These are phyloP conservation scores for Oscheius sp. DNA, from an alignment of 1,140 invertebrate species.

Conservation along the genomic window DNA sequence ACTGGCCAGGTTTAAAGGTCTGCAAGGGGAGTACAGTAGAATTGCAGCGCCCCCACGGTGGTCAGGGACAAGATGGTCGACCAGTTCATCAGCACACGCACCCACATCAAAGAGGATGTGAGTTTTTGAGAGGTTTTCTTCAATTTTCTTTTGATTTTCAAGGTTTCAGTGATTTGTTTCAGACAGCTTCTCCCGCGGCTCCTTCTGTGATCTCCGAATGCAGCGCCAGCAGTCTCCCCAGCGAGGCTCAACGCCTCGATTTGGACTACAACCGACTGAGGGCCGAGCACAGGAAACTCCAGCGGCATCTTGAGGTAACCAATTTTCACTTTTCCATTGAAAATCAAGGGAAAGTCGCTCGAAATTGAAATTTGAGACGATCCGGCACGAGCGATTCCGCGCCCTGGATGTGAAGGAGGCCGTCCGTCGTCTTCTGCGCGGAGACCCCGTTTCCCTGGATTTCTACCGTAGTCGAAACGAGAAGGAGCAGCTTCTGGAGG, in stretches of 20 bases:
- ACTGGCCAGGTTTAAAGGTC: neutral
- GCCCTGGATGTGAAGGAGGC: constrained; percentile 9
- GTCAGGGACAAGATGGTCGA: constrained; percentile 18
- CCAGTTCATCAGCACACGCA: constrained; percentile 14
- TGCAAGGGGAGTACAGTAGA: neutral
- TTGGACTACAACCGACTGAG: constrained; percentile 31
- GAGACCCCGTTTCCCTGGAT: constrained; percentile 27
- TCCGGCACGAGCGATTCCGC: constrained; percentile 30
- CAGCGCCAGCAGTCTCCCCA: constrained; percentile 28
- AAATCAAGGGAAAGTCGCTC: neutral
- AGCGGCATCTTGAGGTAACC: constrained; percentile 24
- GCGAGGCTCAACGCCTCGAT: constrained; percentile 34
- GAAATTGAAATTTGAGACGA: neutral
- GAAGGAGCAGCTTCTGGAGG: constrained; percentile 19
- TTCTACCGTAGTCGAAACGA: constrained; percentile 20
- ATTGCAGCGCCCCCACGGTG: neutral
- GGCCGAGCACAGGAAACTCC: constrained; percentile 34
- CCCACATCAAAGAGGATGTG: neutral
- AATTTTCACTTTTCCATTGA: neutral
- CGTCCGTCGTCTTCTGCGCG: constrained; percentile 18
- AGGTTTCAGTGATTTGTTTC: neutral
- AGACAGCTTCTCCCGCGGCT: neutral
- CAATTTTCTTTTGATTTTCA: neutral
- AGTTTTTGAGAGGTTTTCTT: neutral
- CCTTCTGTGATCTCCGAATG: constrained; percentile 25